Conservation (phyloP, 2,888 invertebrate species). For the Microdon myrmicae region DNA sequence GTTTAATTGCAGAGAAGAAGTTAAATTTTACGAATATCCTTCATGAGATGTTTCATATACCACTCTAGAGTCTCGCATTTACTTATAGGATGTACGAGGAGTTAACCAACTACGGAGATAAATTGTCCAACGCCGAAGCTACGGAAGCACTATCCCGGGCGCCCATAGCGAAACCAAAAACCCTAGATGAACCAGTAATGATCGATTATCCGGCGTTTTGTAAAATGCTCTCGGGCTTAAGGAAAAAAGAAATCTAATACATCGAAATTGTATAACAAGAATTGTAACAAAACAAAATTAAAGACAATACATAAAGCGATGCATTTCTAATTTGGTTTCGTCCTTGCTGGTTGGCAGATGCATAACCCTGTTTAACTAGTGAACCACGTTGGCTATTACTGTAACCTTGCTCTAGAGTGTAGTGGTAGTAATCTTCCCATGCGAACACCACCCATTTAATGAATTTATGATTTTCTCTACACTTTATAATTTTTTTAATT, state of each 20-base stretch:
- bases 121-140: constrained; percentile 73
- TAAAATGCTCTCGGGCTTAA: constrained; percentile 71
- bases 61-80: constrained; percentile 6
- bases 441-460: too few species aligned
- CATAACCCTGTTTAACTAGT: too few species aligned
- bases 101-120: constrained; percentile 74
- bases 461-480: constrained; percentile 30
- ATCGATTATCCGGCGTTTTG: constrained; percentile 75
- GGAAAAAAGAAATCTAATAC: constrained; percentile 65
- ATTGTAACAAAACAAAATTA: constrained; percentile 3
- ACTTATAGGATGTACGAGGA: constrained; percentile 74
- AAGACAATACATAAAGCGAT: not conserved
- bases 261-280: constrained; percentile 4
- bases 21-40: constrained; percentile 55
- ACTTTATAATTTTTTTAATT: constrained; percentile 1
- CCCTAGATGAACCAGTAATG: constrained; percentile 68
- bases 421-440: too few species aligned
- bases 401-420: too few species aligned
- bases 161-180: constrained; percentile 70
- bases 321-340: too few species aligned
- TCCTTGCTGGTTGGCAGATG: too few species aligned
- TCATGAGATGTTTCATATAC: not conserved
- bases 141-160: constrained; percentile 74
- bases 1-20: constrained; percentile 74
- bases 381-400: too few species aligned